These are phyloP conservation scores for Hylaeus anthracinus DNA, from an alignment of 1,140 invertebrate genomes.

Conservation along the genomic window DNA sequence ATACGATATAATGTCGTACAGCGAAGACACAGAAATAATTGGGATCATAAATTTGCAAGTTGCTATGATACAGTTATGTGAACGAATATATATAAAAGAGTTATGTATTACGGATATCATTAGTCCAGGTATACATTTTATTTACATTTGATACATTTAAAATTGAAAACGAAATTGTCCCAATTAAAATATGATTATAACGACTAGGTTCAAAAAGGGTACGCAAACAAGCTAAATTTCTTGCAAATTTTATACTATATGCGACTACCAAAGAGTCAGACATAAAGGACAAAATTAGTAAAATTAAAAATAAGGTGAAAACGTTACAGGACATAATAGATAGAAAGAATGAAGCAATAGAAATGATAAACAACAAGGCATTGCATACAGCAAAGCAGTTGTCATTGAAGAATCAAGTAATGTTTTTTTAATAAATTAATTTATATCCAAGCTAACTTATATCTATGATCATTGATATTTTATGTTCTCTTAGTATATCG, in stretches of 20 bases:
- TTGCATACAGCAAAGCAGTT: conserved; percentile 45
- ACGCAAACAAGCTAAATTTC: conserved; percentile 59
- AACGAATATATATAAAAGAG: conserved; percentile 67
- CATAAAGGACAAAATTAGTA: conserved; percentile 47
- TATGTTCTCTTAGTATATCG: conserved; percentile 38
- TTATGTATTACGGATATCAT: conserved; percentile 68
- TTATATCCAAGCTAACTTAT: not conserved
- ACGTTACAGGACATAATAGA: conserved; percentile 53
- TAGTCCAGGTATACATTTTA: conserved; percentile 58
- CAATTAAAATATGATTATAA: not conserved
- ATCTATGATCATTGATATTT: not conserved
- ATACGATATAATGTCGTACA: conserved; percentile 38
- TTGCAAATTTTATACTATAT: conserved; percentile 70
- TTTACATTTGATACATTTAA: not conserved
- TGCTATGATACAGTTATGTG: conserved; percentile 58
- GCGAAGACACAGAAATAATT: conserved; percentile 57
- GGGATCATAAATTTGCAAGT: conserved; percentile 63
- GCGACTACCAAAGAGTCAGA: conserved; percentile 55
- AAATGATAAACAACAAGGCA: conserved; percentile 32
- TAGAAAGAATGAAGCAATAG: conserved; percentile 36
- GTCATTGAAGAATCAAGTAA: conserved; percentile 53
- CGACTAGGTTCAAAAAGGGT: conserved; percentile 63
- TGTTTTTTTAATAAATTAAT: conserved; percentile 8
- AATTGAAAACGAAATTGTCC: not conserved
- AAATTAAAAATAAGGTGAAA: conserved; percentile 50